phyloP scores from a whole-genome alignment of 2,888 invertebrate genomes.

The Nomada ruficornis region DNA sequence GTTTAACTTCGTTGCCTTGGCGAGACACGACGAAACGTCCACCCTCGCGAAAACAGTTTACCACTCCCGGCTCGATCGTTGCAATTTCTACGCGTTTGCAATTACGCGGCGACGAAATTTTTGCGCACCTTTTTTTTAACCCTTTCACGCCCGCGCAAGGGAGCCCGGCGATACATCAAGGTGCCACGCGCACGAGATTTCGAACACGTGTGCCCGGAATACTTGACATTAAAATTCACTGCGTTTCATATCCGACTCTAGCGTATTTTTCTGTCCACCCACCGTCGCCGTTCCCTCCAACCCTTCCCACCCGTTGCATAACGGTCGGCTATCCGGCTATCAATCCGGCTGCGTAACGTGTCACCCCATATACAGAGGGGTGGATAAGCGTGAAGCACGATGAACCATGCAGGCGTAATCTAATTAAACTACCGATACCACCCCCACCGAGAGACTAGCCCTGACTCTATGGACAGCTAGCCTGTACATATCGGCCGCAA shows the following conservation, averaged over 20 bases:
- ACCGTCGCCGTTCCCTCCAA: not conserved
- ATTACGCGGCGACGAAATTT: conserved; percentile 52
- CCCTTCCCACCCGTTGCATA: not conserved
- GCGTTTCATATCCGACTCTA: conserved; percentile 35
- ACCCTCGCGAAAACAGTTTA: conserved; percentile 2
- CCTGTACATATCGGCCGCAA: conserved; percentile 73
- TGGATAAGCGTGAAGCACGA: conserved; percentile 67
- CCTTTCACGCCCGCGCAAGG: not conserved
- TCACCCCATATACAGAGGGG: conserved; percentile 33
- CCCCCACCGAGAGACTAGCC: conserved; percentile 58
- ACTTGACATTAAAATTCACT: conserved; percentile 61
- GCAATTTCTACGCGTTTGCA: conserved; percentile 56
- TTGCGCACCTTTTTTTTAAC: not conserved
- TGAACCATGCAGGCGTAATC: conserved; percentile 73
- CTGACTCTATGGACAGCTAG: conserved; percentile 48
- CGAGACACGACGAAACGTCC: not conserved
- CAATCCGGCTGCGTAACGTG: conserved; percentile 55
- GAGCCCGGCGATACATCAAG: conserved; percentile 51
- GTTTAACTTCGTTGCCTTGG: conserved; percentile 1
- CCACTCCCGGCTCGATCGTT: conserved; percentile 2
- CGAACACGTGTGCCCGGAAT: conserved; percentile 53
- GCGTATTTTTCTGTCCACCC: conserved; percentile 44
- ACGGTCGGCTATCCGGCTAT: conserved; percentile 45
- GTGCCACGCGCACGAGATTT: conserved; percentile 60
- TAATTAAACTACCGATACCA: conserved; percentile 77